Evolutionary conservation across 37 sponge, comb jelly and placozoan genomes (phyloP), one percentile per base, ranked within the genome.

Genomic region (Theonella swinhoei): DNA sequence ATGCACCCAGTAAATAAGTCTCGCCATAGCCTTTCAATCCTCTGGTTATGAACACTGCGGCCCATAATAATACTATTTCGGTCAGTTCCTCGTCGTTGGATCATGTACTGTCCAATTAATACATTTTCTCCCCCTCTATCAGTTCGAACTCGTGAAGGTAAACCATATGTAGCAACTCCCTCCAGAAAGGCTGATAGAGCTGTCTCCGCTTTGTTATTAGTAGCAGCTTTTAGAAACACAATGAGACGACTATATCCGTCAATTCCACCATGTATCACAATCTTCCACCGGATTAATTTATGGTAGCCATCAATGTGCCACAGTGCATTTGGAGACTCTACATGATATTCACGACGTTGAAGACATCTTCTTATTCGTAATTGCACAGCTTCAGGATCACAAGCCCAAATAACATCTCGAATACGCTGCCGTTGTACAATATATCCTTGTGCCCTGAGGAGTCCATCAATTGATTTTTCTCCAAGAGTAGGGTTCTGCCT

Each of bases 291-390:
- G 24, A 91, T 85, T 30, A 91, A 41, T 70, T 82, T 87, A 80
- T 87, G 87, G 68, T 91, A 77, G 4, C 87, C 88, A 78, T 92
- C 93, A 14, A 92, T 62, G 60, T 92, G 88, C 93, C 93, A 87
- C 24, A 87, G 54, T 24, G 84, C 87, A 83, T 91, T 86, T 26
- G 91, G 81, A 4, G 90, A 90, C 9, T 58, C 25, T 34, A 87
- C 90, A 28, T 41, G 39, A 37, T 90, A 85, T 72, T 68, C 39
- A 39, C 90, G 29, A 14, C 90, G 73, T 36, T 75, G 90, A 11
- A 90, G 65, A 25, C 78, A 76, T 28, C 42, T 42, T 31, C 89
- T 73, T 9, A 40, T 37, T 33, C 88, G 60, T n/a, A 37, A 24
- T 32, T 70, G 26, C 32, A 85, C 32, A 33, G 82, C 85, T 33